phyloP scores from a whole-genome alignment of 2,797 vertebrate species.

The Cichlasoma orientale region DNA sequence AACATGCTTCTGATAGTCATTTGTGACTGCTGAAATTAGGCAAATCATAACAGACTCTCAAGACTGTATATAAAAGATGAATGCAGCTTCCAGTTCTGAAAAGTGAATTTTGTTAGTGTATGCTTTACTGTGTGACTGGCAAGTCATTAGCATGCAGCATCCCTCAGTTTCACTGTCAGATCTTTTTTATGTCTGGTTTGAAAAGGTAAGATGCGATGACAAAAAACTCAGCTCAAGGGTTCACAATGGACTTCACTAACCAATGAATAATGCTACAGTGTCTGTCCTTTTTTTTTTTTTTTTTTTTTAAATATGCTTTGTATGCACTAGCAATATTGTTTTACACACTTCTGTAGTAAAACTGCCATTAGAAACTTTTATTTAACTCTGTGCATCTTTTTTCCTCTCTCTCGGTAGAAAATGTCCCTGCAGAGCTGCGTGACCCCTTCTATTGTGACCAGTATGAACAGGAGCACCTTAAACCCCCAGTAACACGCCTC shows the following conservation, averaged over 20 bases:
- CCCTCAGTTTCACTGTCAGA: not conserved
- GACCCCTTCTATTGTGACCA: constrained; percentile 96
- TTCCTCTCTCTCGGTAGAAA: constrained; percentile 74
- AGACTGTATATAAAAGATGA: no score
- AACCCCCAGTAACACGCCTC: constrained; percentile 89
- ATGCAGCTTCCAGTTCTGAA: not conserved
- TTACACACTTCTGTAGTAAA: not conserved
- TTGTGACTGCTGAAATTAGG: not conserved
- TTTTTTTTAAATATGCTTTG: not conserved
- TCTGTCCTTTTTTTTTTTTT: no score
- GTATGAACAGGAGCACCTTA: constrained; percentile 95
- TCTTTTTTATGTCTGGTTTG: not conserved
- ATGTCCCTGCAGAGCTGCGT: constrained; percentile 89
- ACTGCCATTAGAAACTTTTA: not conserved
- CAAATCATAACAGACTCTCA: not conserved
- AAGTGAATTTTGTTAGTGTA: not conserved
- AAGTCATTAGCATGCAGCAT: not conserved
- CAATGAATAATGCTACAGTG: no score
- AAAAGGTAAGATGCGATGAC: not conserved
- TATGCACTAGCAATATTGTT: not conserved
- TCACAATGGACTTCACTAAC: not conserved
- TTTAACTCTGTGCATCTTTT: constrained; percentile 38
- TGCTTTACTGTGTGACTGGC: not conserved
- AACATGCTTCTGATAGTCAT: not conserved
- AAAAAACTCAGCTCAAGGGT: not conserved